phyloP scores from a whole-genome alignment of 2,797 vertebrate species.

The Propithecus perrieri region DNA sequence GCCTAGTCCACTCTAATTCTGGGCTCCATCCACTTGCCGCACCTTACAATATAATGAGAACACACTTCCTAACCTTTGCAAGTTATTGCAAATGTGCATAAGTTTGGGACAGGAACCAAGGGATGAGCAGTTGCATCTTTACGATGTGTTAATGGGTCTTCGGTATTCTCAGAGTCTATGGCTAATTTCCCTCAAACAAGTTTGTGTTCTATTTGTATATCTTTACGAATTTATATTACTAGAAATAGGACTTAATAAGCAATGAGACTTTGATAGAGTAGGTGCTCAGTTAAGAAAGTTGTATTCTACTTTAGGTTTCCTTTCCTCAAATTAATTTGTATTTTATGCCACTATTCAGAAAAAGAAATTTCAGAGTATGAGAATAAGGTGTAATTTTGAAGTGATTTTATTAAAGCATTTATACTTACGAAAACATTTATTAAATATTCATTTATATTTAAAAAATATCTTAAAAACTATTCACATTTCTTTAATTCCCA shows the following conservation, averaged over 20 bases:
- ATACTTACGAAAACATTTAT: background rate
- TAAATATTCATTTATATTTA: background rate
- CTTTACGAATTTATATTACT: background rate
- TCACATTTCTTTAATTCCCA: background rate
- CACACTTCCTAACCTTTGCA: background rate
- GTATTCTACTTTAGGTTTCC: background rate
- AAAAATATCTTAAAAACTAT: background rate
- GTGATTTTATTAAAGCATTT: slow-evolving; percentile 7
- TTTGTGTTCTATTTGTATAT: background rate
- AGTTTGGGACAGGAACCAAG: background rate
- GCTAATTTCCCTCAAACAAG: background rate
- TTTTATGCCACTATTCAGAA: background rate
- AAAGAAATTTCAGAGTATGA: background rate
- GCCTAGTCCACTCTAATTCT: background rate
- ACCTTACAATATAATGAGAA: background rate
- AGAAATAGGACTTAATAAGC: background rate
- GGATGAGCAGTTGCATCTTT: background rate
- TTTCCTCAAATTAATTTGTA: background rate
- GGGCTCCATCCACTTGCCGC: background rate
- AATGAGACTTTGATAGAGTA: background rate
- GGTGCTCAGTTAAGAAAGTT: slow-evolving; percentile 32
- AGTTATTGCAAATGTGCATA: background rate
- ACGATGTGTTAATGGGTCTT: background rate
- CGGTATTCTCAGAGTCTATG: background rate
- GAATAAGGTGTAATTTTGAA: slow-evolving; percentile 5